Percentiles rank a stretch among this genome's conserved stretches.
phyloP scores from a whole-genome alignment of 2,797 vertebrate genomes.

The Ataeniobius toweri region DNA sequence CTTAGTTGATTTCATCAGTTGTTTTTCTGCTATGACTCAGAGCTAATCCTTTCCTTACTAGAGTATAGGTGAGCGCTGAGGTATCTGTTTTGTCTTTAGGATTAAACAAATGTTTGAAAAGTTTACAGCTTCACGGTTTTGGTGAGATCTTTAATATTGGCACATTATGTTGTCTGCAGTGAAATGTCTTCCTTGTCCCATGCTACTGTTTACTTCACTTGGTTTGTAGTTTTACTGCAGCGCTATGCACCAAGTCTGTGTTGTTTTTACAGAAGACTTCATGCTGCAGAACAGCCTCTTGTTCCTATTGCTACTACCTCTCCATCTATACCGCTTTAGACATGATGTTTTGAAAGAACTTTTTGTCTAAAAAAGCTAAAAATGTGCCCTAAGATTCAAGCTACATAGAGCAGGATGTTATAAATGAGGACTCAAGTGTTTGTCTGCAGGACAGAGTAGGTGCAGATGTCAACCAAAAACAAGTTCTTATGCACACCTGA shows the following conservation, averaged over 20 bases:
- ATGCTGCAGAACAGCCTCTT: neutral
- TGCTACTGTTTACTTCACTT: neutral
- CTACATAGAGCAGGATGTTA: neutral
- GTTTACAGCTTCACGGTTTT: neutral
- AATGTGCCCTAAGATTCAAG: neutral
- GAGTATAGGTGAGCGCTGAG: neutral
- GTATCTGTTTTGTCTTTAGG: neutral
- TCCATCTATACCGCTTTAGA: constrained; percentile 5
- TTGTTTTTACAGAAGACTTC: neutral
- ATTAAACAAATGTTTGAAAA: neutral
- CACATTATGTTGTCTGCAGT: constrained; percentile 2
- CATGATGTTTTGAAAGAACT: constrained; percentile 1
- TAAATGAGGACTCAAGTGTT: neutral
- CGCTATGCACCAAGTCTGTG: neutral
- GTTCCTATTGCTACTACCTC: neutral
- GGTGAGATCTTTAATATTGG: neutral
- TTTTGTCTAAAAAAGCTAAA: neutral
- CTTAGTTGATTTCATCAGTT: neutral
- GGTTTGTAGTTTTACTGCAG: neutral
- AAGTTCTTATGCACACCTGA: neutral
- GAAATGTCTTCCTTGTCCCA: neutral
- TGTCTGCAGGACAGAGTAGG: neutral
- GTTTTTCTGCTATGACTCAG: neutral
- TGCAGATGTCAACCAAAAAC: neutral
- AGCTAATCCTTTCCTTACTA: neutral